Evolutionary conservation across 2,113 vertebrate species (phyloP), one percentile per base, ranked within the genome.

Genomic region (Pangasianodon gigas): DNA sequence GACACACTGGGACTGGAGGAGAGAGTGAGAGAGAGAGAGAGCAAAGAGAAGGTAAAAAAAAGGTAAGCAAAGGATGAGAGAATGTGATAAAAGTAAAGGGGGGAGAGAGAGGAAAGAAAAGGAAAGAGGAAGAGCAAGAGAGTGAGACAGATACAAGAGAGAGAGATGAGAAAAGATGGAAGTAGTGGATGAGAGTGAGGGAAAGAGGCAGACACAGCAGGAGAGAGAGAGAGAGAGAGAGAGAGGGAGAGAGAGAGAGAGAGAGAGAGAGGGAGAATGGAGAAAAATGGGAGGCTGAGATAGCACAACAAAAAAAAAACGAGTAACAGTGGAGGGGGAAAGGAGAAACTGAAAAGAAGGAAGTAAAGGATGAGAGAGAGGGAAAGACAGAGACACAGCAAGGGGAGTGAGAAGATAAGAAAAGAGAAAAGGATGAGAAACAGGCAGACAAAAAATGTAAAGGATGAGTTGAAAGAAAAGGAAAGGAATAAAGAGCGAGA

Each of bases 211-310:
- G 37, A 37, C 37, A 37, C 37, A 37, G 37, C 37, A 37, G 37
- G 37, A 37, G 37, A 37, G 37, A 37, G 37, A 37, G 37, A 37
- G 37, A 6, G 52, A n/a, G n/a, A n/a, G n/a, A n/a, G n/a, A n/a
- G n/a, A n/a, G n/a, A n/a, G n/a, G n/a, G n/a, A n/a, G n/a, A n/a
- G n/a, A 58, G 54, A 56, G 6, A 11, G 54, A 91, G n/a, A 41
- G 54, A 67, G 52, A 84, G 77, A 29, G 32, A 67, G 71, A 54
- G 81, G 54, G 88, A 89, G 51, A 44, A 19, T 86, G 84, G 62
- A 13, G 8, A 54, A 13, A 54, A 13, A 54, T 54, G 52, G 52
- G 11, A 0, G 11, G 52, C 52, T 9, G 52, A 54, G 8, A 13
- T 9, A 54, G 52, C 52, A 54, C 54, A 56, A 56, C 13, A 56